A percentile compares a stretch with the other conserved stretches of the same genome.
Evolutionary conservation across 2,888 invertebrate genomes (phyloP).

Genomic region (Busseola fusca): DNA sequence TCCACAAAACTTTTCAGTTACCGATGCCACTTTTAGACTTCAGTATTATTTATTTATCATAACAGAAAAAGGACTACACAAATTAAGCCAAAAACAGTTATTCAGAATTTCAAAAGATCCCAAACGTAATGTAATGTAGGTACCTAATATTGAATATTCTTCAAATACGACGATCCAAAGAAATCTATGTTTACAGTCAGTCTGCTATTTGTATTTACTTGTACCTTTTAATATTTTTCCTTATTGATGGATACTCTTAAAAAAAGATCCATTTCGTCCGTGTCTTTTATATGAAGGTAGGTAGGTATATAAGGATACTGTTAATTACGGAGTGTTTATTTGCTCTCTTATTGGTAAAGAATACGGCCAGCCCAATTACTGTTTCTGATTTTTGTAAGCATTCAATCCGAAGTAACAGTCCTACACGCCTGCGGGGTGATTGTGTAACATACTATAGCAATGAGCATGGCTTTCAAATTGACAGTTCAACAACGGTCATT

Average conservation of each 20-base stretch:
- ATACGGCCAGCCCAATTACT: not conserved
- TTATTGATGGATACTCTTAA: conserved; percentile 38
- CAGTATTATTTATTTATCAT: not conserved
- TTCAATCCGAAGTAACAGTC: not conserved
- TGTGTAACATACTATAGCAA: no score
- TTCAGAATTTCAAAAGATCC: conserved; percentile 28
- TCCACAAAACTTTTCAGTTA: not conserved
- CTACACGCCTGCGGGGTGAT: not conserved
- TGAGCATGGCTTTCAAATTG: no score
- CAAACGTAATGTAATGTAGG: not conserved
- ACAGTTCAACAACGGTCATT: no score
- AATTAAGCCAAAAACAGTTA: not conserved
- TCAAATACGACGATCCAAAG: conserved; percentile 32
- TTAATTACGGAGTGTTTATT: conserved; percentile 16
- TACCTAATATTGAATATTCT: conserved; percentile 13
- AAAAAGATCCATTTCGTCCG: conserved; percentile 29
- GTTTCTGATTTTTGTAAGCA: conserved; percentile 3
- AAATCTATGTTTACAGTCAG: conserved; percentile 31
- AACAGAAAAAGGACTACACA: not conserved
- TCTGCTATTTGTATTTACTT: conserved; percentile 36
- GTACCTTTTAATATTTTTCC: conserved; percentile 50
- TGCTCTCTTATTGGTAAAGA: conserved; percentile 18
- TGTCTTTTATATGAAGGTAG: conserved; percentile 6
- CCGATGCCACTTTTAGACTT: not conserved
- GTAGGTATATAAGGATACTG: conserved; percentile 14